Base-by-base conservation (phyloP, 2,888 invertebrate species). In the Pristionchus arcanus region DNA sequence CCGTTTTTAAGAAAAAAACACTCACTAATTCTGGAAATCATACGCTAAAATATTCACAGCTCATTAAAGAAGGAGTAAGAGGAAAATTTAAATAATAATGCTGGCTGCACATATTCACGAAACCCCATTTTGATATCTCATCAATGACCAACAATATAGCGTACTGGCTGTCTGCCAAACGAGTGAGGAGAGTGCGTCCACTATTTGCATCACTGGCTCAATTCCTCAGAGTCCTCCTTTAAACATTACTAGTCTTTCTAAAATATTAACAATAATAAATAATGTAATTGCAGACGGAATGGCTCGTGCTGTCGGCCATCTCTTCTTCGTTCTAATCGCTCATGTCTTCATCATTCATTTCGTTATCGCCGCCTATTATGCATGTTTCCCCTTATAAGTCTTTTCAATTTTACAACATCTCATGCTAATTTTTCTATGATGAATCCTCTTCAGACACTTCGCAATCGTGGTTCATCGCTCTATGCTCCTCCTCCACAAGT, bases 281-380 rank as follows among this genome's bases (percentile, higher is more conserved):
- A 21, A 83, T 81, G n/a, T 7, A 59, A 59, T 63, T 66, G 7
- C n/a, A 63, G 87, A 28, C 15, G 19, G 25, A 28, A 68, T 87
- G 87, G 31, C 87, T 31, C 84, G 84, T 13, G 84, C 84, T 2
- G 87, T 92, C n/a, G 86, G 92, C 25, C 92, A 92, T 86, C 83
- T 92, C 28, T 89, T 91, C 34, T 92, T 93, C 34, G 90, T 90
- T 19, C 90, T 91, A 59, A 90, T 91, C 74, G 91, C 89, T 21
- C 92, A 93, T 49, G 25, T 91, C 25, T 42, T 91, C 37, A 90
- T 93, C 0, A 90, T 91, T 28, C 91, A 89, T 86, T 83, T 92
- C 37, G 91, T 83, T 15, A 92, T 90, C 74, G 89, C 91, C n/a
- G 91, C 92, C 49, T 92, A 92, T 83, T 89, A 90, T 88, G 92